phyloP scores from a whole-genome alignment of 2,888 invertebrate genomes.

The Malacosoma neustria region DNA sequence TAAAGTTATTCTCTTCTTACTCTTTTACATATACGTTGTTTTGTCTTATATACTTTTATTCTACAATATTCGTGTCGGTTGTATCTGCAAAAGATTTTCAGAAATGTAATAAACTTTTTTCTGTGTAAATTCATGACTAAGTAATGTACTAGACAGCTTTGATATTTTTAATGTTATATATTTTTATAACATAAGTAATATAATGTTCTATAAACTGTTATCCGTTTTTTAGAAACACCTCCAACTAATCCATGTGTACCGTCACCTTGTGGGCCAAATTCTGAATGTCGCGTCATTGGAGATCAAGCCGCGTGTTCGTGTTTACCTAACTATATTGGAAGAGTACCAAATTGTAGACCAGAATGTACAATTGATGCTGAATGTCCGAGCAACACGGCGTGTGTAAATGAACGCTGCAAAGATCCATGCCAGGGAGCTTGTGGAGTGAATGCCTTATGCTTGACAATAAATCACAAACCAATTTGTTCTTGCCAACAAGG shows the following conservation, averaged over 20 bases:
- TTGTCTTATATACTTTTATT: too few species aligned
- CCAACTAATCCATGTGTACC: slow-evolving; percentile 82
- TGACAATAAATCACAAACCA: slow-evolving; percentile 88
- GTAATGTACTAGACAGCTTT: too few species aligned
- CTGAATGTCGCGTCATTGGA: slow-evolving; percentile 86
- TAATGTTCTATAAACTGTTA: too few species aligned
- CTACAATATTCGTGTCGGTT: too few species aligned
- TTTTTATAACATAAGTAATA: too few species aligned
- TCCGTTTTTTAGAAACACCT: slow-evolving; percentile 24
- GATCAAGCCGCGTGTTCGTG: slow-evolving; percentile 91
- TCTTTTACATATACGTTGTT: too few species aligned
- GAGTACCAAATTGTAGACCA: slow-evolving; percentile 90
- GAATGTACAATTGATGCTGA: slow-evolving; percentile 88
- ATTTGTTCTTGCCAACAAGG: slow-evolving; percentile 89
- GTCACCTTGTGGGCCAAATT: slow-evolving; percentile 89
- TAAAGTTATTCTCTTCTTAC: too few species aligned
- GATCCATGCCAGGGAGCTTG: slow-evolving; percentile 89
- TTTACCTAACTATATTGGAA: slow-evolving; percentile 84
- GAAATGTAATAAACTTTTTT: too few species aligned
- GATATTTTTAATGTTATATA: too few species aligned
- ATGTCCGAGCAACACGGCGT: slow-evolving; percentile 87
- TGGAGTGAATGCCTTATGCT: slow-evolving; percentile 86
- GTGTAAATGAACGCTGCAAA: slow-evolving; percentile 85
- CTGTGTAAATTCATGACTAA: too few species aligned
- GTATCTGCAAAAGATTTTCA: too few species aligned